These are phyloP conservation scores for Sycobia sp. DNA, from an alignment of 1,140 invertebrate species.

Conservation along the genomic window DNA sequence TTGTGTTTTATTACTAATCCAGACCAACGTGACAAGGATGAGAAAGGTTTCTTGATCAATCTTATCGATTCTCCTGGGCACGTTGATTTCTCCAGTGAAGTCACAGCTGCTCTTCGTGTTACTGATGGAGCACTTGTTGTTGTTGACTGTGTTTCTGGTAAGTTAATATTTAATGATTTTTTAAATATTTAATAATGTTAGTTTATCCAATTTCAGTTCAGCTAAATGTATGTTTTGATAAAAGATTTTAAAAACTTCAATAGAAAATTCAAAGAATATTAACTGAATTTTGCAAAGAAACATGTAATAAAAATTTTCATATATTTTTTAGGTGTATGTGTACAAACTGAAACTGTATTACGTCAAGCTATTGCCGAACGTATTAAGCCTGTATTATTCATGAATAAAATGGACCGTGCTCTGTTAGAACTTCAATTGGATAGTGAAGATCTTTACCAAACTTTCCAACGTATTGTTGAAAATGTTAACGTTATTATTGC, in stretches of 20 bases:
- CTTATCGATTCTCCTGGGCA: slow-evolving; percentile 99
- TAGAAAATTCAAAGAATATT: too few species aligned
- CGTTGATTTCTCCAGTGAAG: slow-evolving; percentile 99
- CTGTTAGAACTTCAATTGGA: slow-evolving; percentile 93
- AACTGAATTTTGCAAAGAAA: too few species aligned
- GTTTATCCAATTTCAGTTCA: too few species aligned
- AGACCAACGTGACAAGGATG: slow-evolving; percentile 86
- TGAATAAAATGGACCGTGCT: slow-evolving; percentile 99
- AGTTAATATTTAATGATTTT: slow-evolving; percentile 35
- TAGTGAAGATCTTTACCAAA: slow-evolving; percentile 97
- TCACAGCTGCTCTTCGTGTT: slow-evolving; percentile 97
- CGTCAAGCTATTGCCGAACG: slow-evolving; percentile 98
- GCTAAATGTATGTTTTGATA: too few species aligned
- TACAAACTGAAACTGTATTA: slow-evolving; percentile 98
- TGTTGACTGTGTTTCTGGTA: slow-evolving; percentile 99
- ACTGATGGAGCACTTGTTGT: slow-evolving; percentile 99
- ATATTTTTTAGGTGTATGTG: slow-evolving; percentile 84
- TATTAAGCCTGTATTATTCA: slow-evolving; percentile 98
- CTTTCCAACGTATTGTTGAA: slow-evolving; percentile 99
- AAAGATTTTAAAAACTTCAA: too few species aligned
- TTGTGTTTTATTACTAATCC: slow-evolving; percentile 85
- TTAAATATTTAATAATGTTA: not conserved
- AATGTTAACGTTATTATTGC: slow-evolving; percentile 99
- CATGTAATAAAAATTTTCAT: not conserved
- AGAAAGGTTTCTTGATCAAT: slow-evolving; percentile 98